Conservation (phyloP, 1,140 invertebrate genomes). For the Brevipalpus yothersi region DNA sequence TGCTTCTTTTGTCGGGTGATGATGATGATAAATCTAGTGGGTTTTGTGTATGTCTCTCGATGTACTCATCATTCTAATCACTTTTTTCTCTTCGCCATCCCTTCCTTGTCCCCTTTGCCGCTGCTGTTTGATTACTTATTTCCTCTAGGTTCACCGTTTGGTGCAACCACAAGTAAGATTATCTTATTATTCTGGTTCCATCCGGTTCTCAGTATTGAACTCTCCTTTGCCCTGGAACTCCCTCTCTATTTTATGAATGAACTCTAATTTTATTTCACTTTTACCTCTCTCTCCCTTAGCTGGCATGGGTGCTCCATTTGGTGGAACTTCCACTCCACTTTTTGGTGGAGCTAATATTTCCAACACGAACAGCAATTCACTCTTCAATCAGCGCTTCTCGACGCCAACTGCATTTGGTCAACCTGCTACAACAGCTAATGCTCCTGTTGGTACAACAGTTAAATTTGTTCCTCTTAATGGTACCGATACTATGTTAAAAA, state of each 20-base stretch:
- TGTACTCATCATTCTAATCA: no score
- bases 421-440: background rate
- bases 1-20: no score
- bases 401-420: background rate
- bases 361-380: background rate
- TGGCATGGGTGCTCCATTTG: background rate
- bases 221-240: background rate
- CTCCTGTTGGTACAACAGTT: constrained; percentile 38
- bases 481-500: constrained; percentile 71
- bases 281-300: background rate
- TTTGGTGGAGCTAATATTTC: background rate
- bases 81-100: no score
- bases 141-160: no score
- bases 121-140: no score
- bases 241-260: background rate
- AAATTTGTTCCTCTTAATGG: constrained; percentile 69
- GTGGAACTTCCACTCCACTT: background rate
- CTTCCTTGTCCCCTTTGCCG: no score
- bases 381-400: background rate
- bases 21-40: no score
- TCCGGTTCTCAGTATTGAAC: background rate
- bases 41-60: no score
- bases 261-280: background rate
- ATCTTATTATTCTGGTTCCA: background rate
- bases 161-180: background rate